phyloP scores from a whole-genome alignment of 2,113 vertebrate species.

The Lepidothrix coronata region DNA sequence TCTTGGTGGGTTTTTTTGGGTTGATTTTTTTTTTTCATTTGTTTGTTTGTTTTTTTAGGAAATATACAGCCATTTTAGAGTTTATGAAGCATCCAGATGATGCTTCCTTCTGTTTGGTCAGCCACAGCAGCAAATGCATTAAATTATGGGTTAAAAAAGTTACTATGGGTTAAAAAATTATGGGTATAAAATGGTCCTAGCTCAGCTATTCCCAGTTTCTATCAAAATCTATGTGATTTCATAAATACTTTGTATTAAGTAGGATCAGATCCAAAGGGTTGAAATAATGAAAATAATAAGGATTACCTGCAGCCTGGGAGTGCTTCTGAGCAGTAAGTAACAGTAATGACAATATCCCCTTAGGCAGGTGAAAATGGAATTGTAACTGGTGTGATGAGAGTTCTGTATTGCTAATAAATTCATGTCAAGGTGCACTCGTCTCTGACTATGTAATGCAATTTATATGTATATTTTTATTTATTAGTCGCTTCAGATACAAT shows the following conservation, averaged over 20 bases:
- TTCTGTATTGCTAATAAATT: slow-evolving; percentile 1
- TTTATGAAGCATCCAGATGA: background rate
- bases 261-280: background rate
- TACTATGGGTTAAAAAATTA: background rate
- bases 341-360: background rate
- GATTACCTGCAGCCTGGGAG: background rate
- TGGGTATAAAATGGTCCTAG: background rate
- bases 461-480: slow-evolving; percentile 12
- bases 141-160: background rate
- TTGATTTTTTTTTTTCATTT: accelerated
- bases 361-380: slow-evolving; percentile 38
- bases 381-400: slow-evolving; percentile 31
- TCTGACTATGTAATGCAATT: background rate
- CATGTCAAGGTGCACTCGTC: background rate
- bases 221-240: background rate
- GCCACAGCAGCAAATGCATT: background rate
- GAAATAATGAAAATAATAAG: background rate
- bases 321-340: slow-evolving; percentile 9
- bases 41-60: background rate
- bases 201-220: background rate
- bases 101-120: background rate
- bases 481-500: background rate
- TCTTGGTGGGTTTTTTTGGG: background rate
- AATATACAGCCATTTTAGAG: background rate
- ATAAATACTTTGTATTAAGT: background rate